Evolutionary conservation across 1,140 invertebrate genomes (phyloP), one percentile per base, ranked within the genome.

Genomic region (Bradynema listronoti): DNA sequence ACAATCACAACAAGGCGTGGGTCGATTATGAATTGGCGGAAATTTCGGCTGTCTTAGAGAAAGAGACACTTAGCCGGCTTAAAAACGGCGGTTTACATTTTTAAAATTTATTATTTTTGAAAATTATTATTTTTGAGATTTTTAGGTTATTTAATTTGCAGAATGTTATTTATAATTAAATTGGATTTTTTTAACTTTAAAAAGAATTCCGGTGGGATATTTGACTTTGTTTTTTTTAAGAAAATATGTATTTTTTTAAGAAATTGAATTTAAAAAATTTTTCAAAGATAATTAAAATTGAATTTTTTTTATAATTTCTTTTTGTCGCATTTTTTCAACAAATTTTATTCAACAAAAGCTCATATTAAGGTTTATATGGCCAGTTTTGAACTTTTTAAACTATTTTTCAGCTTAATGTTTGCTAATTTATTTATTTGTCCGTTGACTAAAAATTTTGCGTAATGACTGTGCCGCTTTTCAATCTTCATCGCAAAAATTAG

Each of bases 1-100:
- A 78, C 46, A 19, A 34, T 4, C 56, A 45, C n/a, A 41, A 73
- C 43, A 16, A 53, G 14, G 71, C 65, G 16, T 73, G 71, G 71
- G 56, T 72, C 14, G 58, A 73, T 7, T 73, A 62, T 49, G 71
- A 76, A 43, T n/a, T 75, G 30, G 29, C 41, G 19, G 70, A 73
- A 27, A 73, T 76, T 51, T 22, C 36, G 9, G 47, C 42, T 1
- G 34, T 27, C 45, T 47, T 47, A 1, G 9, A 47, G 25, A 14
- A 22, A 2, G 6, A 42, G 4, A 16, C 24, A 39, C 16, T 52
- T 72, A 56, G 49, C 64, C 22, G 56, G 64, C 42, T 53, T 66
- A 33, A 52, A 51, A 54, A 46, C 50, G 45, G 65, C 7, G 24
- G 59, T 19, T 9, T 7, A 7, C n/a, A n/a, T n/a, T n/a, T 19